Base-by-base conservation (phyloP, 1,140 invertebrate genomes). In the Lanistes nyassanus region DNA sequence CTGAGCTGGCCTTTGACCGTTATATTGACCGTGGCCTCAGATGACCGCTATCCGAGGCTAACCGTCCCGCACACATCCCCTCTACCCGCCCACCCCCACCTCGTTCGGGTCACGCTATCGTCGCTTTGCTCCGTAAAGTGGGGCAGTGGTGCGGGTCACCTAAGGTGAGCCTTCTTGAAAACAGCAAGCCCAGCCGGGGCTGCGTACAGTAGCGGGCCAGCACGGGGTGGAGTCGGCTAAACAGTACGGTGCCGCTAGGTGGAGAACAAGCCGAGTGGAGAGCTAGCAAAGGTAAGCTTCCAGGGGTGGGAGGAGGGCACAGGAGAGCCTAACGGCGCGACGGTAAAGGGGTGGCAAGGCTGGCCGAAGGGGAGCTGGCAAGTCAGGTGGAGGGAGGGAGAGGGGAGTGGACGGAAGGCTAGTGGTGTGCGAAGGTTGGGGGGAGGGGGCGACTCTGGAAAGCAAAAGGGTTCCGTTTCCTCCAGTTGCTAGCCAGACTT, bases 131-230 rank as follows among this genome's bases (percentile, higher is more conserved):
- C 66, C 75, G 74, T 47, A 74, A 79, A 79, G 42, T 79, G 71
- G 77, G 77, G 69, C 77, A 79, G 74, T 79, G 68, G 77, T 79
- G 42, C 51, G 74, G 77, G 77, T 79, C 77, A 79, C 58, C 74
- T 76, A 42, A 62, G 75, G 75, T 69, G 66, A 42, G 53, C 23
- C 42, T 37, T 21, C 65, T 60, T 58, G 65, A 71, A 71, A 60
- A 65, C 70, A 71, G 68, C 77, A 62, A 64, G 31, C 64, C 56
- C 51, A 37, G 36, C 56, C 65, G 55, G 74, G 60, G 51, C 62
- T 53, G 55, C 72, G 65, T 70, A 56, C 34, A 55, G 62, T 26
- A 13, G 21, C 56, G 29, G 7, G 60, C n/a, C 64, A 39, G 56
- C 36, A 71, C 47, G 75, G 75, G 75, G 71, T 62, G 55, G 78